Percentiles rank a stretch among this genome's conserved stretches.
phyloP scores from a whole-genome alignment of 2,113 vertebrate genomes.

The Chaetodon trifascialis region DNA sequence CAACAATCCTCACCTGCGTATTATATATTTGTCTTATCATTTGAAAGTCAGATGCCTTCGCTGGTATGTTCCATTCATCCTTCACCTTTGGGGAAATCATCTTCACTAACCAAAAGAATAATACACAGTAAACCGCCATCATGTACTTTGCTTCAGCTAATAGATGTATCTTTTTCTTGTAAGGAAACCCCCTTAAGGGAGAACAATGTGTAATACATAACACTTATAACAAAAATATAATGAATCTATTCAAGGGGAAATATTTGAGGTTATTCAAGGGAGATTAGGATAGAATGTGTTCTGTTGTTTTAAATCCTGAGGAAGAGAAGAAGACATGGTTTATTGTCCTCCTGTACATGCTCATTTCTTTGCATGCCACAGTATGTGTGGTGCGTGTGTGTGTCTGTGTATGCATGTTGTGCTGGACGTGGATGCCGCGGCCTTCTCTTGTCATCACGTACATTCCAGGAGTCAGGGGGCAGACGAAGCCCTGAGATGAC shows the following conservation, averaged over 20 bases:
- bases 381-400: constrained; percentile 29
- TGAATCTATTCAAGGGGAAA: constrained; percentile 59
- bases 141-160: constrained; percentile 84
- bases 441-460: constrained; percentile 93
- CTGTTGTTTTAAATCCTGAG: constrained; percentile 55
- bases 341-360: constrained; percentile 61
- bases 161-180: constrained; percentile 63
- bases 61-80: constrained; percentile 34
- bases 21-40: constrained; percentile 35
- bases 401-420: constrained; percentile 40
- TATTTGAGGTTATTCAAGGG: constrained; percentile 60
- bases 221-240: constrained; percentile 49
- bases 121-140: constrained; percentile 55
- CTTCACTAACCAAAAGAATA: constrained; percentile 78
- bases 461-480: constrained; percentile 94
- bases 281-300: constrained; percentile 43
- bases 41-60: constrained; percentile 38
- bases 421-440: constrained; percentile 61
- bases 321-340: constrained; percentile 54
- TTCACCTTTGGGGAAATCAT: constrained; percentile 51
- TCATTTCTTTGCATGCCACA: constrained; percentile 50
- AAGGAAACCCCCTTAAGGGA: constrained; percentile 68
- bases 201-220: constrained; percentile 70
- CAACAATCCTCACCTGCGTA: neutral
- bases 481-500: constrained; percentile 90